Evolutionary conservation across 2,113 vertebrate genomes (phyloP).

Genomic region (Pedionomus torquatus): DNA sequence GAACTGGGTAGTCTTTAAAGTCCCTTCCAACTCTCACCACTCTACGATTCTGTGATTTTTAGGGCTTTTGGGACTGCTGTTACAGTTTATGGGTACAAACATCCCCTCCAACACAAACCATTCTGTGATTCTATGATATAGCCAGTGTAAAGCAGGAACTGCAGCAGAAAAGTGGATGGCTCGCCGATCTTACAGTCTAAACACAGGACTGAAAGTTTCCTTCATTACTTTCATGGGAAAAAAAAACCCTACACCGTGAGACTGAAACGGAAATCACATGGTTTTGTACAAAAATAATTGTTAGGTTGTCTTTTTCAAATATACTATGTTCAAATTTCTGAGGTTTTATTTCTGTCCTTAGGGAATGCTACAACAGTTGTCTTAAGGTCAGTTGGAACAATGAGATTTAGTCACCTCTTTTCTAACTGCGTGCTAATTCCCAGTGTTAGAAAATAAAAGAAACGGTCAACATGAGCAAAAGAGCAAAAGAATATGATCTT

Average conservation of each 20-base stretch:
- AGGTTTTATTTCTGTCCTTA: neutral
- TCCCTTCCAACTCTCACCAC: no score
- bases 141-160: neutral
- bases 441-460: neutral
- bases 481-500: neutral
- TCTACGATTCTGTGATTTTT: no score
- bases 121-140: neutral
- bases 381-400: neutral
- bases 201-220: neutral
- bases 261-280: neutral
- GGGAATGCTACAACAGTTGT: neutral
- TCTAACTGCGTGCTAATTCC: neutral
- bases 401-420: neutral
- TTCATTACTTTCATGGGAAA: neutral
- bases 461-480: neutral
- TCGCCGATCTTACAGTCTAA: neutral
- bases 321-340: neutral
- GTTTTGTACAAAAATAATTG: neutral
- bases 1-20: neutral
- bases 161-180: neutral
- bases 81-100: no score
- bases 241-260: neutral
- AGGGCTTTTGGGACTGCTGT: no score
- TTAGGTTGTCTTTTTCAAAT: neutral
- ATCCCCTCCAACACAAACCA: neutral